Percentiles rank a stretch among this genome's conserved stretches.
phyloP scores from a whole-genome alignment of 2,113 vertebrate genomes.

The Pantherophis guttatus region DNA sequence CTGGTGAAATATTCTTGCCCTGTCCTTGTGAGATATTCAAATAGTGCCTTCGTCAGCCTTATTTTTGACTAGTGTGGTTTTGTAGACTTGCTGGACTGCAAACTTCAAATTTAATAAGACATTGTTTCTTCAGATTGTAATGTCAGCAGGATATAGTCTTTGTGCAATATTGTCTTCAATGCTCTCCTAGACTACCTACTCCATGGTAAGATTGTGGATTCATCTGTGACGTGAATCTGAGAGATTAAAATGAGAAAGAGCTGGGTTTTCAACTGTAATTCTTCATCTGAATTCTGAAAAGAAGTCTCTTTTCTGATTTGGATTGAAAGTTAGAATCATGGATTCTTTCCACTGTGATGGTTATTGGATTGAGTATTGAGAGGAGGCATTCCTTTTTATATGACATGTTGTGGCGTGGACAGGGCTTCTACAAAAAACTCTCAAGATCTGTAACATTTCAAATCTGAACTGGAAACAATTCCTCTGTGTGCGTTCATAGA shows the following conservation, averaged over 20 bases:
- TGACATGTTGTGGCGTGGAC: background rate
- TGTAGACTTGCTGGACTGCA: background rate
- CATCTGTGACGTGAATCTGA: background rate
- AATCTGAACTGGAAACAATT: background rate
- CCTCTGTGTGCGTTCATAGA: background rate
- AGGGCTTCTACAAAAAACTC: background rate
- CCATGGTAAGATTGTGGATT: background rate
- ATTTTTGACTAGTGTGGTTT: background rate
- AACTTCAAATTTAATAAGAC: background rate
- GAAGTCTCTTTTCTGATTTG: background rate
- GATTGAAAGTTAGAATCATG: background rate
- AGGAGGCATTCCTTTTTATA: background rate
- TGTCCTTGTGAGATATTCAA: background rate
- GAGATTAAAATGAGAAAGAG: background rate
- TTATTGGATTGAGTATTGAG: background rate
- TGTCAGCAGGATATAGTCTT: background rate
- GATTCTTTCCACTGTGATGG: background rate
- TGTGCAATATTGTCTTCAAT: background rate
- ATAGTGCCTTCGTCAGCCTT: background rate
- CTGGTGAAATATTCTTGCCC: background rate
- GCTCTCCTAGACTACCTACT: background rate
- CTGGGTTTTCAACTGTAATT: background rate
- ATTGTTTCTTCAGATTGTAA: background rate
- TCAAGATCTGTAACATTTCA: background rate
- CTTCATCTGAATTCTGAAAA: background rate